Conservation (phyloP, 92 coral and sea anemone species). For the Plumapathes pennacea region DNA sequence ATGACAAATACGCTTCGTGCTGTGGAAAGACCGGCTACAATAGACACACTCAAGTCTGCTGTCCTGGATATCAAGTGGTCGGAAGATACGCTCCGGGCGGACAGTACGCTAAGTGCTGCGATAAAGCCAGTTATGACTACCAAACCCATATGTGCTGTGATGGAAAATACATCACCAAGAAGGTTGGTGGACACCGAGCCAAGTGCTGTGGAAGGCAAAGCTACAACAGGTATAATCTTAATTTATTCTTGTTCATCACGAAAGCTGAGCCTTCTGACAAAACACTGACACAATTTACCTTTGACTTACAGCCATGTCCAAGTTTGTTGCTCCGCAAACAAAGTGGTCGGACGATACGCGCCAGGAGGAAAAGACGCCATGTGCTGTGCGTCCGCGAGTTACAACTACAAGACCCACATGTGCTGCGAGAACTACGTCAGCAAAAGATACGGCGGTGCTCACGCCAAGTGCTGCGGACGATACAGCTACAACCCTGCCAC, state of each 20-base stretch:
- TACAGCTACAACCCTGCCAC: constrained; percentile 16
- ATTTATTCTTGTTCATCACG: too few species aligned
- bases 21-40: constrained; percentile 25
- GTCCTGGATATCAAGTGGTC: constrained; percentile 14
- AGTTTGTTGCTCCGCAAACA: background rate
- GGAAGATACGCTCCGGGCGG: constrained; percentile 18
- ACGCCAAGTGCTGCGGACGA: constrained; percentile 35
- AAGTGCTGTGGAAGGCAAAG: constrained; percentile 30
- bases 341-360: constrained; percentile 1
- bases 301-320: background rate
- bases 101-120: constrained; percentile 34
- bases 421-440: constrained; percentile 31
- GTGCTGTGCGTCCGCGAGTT: constrained; percentile 19
- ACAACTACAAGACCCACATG: constrained; percentile 24
- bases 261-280: too few species aligned
- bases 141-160: constrained; percentile 33
- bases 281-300: too few species aligned
- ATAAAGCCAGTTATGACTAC: constrained; percentile 13
- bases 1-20: constrained; percentile 5
- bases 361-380: constrained; percentile 16
- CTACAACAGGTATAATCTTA: constrained; percentile 8
- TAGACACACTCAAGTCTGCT: constrained; percentile 15
- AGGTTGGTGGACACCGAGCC: constrained; percentile 26
- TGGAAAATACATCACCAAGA: background rate
- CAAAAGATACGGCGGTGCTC: constrained; percentile 16